Percentiles rank a stretch among this genome's conserved stretches.
Conservation (phyloP, 2,797 vertebrate species). For the Hipposideros larvatus region DNA sequence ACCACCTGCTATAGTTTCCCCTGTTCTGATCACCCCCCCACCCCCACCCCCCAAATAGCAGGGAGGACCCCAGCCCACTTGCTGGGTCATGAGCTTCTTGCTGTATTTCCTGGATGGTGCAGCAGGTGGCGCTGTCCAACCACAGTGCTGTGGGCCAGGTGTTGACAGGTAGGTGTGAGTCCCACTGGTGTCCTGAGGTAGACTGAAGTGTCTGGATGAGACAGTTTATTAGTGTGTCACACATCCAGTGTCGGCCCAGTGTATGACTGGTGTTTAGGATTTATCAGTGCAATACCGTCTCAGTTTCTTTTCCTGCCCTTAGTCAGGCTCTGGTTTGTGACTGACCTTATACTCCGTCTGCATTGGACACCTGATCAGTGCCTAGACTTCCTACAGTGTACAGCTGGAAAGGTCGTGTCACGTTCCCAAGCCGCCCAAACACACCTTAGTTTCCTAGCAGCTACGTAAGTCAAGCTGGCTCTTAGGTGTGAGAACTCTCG, state of each 20-base stretch:
- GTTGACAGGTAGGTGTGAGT: neutral
- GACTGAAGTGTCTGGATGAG: neutral
- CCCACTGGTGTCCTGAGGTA: neutral
- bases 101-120: conserved; percentile 2
- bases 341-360: neutral
- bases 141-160: too few relatives aligned
- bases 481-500: neutral
- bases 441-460: neutral
- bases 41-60: neutral
- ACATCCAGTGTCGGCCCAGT: neutral
- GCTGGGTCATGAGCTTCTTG: neutral
- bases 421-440: neutral
- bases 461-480: neutral
- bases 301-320: neutral
- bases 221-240: neutral
- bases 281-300: neutral
- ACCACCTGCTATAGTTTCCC: neutral
- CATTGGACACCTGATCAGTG: neutral
- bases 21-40: accelerated
- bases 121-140: conserved; percentile 77
- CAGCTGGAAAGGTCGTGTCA: neutral
- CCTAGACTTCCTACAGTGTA: neutral
- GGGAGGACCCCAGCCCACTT: neutral
- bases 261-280: neutral
- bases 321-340: neutral